Evolutionary conservation across 2,113 vertebrate species (phyloP), one percentile per base, ranked within the genome.

Genomic region (Glareola pratincola): DNA sequence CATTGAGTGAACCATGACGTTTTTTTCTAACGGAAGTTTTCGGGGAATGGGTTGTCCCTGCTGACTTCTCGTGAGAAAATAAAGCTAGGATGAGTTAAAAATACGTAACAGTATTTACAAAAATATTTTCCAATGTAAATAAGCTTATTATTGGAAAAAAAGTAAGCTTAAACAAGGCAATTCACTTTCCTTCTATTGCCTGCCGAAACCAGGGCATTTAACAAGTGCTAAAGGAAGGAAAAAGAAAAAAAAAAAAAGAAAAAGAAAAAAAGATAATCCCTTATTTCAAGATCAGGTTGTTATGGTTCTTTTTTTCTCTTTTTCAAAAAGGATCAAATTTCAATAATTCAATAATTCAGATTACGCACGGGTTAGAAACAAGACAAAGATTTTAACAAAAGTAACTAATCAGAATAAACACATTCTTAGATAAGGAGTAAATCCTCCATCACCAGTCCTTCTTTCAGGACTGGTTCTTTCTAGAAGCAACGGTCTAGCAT

Each of bases 341-440:
- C 34, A 74, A 53, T 84, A 34, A 5, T 43, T 75, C 5, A 34
- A 1, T 75, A 62, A 77, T 51, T 80, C 84, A 81, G 18, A 84
- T 73, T 7, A 53, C 53, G 9, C 3, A 10, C 45, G 74, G 34
- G 7, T 57, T 57, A 85, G 43, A 93, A 92, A 87, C 23, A 2
- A 53, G 29, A 37, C 10, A 10, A 4, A 20, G 6, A 77, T 84
- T 87, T 94, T 74, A 39, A 43, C 14, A 41, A 36, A 78, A 64
- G 26, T 64, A 60, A 43, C 27, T 77, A 48, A 85, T 60, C 27
- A 90, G 41, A 71, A 78, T 47, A 74, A 90, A 66, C 9, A 43
- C 0, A 0, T 81, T 81, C 37, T 6, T 51, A 67, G 64, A 7
- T 12, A 71, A 64, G 24, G 9, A 39, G 9, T 0, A 71, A 85